Conservation (phyloP, 2,113 vertebrate species). For the Columba livia region DNA sequence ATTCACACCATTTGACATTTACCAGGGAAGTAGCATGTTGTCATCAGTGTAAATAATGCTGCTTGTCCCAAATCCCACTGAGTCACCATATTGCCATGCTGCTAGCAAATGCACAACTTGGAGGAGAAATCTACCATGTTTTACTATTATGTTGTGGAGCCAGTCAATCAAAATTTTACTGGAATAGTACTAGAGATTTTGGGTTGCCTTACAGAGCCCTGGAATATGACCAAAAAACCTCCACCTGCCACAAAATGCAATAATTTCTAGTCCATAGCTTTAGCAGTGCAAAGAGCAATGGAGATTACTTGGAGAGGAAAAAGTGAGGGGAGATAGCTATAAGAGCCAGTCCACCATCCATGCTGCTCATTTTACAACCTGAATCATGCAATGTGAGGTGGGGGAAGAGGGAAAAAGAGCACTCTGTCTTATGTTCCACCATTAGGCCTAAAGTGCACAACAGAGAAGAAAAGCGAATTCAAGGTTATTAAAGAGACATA, state of each 20-base stretch:
- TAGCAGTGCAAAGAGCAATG: not conserved
- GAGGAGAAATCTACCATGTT: conserved; percentile 7
- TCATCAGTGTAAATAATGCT: conserved; percentile 77
- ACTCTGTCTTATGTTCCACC: not conserved
- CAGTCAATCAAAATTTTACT: conserved; percentile 44
- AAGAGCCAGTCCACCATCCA: not conserved
- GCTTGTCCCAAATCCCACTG: conserved; percentile 43
- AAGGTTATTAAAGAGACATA: not conserved
- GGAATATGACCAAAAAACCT: conserved; percentile 2
- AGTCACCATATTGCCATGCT: conserved; percentile 56
- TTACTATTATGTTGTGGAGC: conserved; percentile 3
- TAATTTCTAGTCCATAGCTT: not conserved
- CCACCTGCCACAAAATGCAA: not conserved
- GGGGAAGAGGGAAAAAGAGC: not conserved
- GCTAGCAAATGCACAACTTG: conserved; percentile 27
- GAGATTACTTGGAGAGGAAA: not conserved
- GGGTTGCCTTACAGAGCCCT: not conserved
- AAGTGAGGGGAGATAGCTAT: not conserved
- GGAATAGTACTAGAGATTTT: conserved; percentile 16
- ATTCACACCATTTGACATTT: conserved; percentile 74
- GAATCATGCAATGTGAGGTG: not conserved
- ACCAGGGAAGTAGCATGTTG: conserved; percentile 74
- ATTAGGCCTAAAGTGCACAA: not conserved
- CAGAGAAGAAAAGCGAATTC: not conserved
- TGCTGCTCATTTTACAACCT: not conserved